Base-by-base conservation (phyloP, 1,140 invertebrate species). In the Zophobas atratus region DNA sequence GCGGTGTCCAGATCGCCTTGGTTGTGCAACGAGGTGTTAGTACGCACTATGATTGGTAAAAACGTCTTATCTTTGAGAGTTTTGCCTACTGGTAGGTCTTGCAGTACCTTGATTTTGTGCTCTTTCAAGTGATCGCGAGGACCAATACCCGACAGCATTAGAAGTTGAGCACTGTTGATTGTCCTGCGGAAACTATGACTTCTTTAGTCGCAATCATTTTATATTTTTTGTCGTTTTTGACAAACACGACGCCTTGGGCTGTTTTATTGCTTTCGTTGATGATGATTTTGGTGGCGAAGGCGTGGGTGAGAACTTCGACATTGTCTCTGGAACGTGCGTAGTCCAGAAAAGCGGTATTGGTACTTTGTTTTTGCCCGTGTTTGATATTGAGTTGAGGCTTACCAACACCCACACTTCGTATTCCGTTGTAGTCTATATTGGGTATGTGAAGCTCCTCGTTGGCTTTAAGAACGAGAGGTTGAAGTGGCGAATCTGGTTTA, bases 61-160 rank as follows among this genome's bases (percentile, higher is more conserved):
- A 94, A 94, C 0, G 95, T 92, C 82, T 94, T 93, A 78, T 95
- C 94, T 38, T 95, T 86, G 82, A 95, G 94, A 87, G 97, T 97
- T 76, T 94, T 90, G n/a, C 94, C 94, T 39, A 87, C 87, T 20
- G 72, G 75, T 39, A 84, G 75, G 67, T 88, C 84, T 20, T 82
- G 76, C 35, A 87, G 36, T 2, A 86, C 76, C 33, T 75, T 78
- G 71, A 88, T 86, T n/a, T 87, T 87, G 6, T 89, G 81, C 75
- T 86, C 83, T 51, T 86, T 78, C 1, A 92, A 82, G 49, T 90
- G 85, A 70, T 86, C 79, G 41, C 74, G 83, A 3, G 89, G 89
- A 1, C 90, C 91, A 39, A 92, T 85, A 20, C 91, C 91, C 33
- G 90, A 91, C 0, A 90, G 77, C 88, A 91, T 90, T 1, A 92